Percentiles rank a stretch among this genome's conserved stretches.
These are phyloP conservation scores for Limonius californicus DNA, from an alignment of 1,140 invertebrate species.

Conservation along the genomic window DNA sequence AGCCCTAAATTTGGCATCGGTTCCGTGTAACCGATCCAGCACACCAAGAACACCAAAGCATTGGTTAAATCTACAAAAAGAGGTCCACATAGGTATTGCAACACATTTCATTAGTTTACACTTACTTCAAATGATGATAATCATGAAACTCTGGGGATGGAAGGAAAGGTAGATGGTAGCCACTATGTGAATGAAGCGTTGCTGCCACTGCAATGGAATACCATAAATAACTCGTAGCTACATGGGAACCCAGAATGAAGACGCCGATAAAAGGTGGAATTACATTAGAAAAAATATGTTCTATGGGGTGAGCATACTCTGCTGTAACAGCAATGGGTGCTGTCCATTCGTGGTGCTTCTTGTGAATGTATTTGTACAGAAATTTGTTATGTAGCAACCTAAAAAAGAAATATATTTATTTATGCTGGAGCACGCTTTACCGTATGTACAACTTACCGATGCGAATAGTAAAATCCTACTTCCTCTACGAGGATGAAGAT, in stretches of 20 bases:
- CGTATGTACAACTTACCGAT: no score
- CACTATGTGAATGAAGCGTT: constrained; percentile 81
- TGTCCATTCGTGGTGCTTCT: constrained; percentile 82
- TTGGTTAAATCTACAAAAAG: constrained; percentile 68
- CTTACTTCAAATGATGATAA: constrained; percentile 79
- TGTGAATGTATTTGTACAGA: constrained; percentile 81
- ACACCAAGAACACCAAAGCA: constrained; percentile 83
- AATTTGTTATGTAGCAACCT: constrained; percentile 72
- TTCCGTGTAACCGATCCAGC: constrained; percentile 81
- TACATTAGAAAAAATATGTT: constrained; percentile 80
- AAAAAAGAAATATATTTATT: no score
- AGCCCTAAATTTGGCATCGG: constrained; percentile 71
- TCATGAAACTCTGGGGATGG: constrained; percentile 86
- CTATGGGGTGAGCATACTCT: constrained; percentile 83
- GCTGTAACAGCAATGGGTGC: constrained; percentile 77
- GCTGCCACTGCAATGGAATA: constrained; percentile 73
- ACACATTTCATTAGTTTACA: no score
- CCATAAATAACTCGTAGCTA: constrained; percentile 80
- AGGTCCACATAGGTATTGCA: no score
- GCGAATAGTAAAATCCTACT: constrained; percentile 82
- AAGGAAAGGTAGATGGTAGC: constrained; percentile 85
- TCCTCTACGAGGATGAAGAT: constrained; percentile 78
- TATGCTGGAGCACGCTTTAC: no score
- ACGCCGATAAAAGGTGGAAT: constrained; percentile 78
- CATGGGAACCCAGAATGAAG: constrained; percentile 74